Conservation (phyloP, 2,113 vertebrate genomes). For the Halichoeres trimaculatus region DNA sequence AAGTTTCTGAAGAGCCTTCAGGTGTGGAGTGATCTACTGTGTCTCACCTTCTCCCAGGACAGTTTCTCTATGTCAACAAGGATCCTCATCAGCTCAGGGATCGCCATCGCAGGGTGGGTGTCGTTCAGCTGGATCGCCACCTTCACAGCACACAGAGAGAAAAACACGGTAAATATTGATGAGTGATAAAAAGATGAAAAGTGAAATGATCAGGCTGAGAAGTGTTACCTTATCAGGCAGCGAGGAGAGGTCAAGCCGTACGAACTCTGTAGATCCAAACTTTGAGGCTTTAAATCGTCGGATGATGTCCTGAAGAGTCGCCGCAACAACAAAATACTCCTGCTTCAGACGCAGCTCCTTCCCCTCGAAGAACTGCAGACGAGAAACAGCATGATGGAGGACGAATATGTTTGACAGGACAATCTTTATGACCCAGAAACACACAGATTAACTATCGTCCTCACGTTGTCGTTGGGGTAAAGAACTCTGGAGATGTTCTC, state of each 20-base stretch:
- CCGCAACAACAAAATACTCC: conserved; percentile 93
- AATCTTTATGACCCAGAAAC: too few species aligned
- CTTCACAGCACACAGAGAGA: conserved; percentile 67
- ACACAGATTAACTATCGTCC: conserved; percentile 32
- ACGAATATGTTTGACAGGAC: neutral
- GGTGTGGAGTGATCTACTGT: too few species aligned
- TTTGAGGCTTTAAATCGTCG: conserved; percentile 93
- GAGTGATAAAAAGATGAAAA: too few species aligned
- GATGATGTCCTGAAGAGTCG: conserved; percentile 93
- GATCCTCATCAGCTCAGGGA: conserved; percentile 92
- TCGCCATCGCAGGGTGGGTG: conserved; percentile 92
- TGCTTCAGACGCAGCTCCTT: conserved; percentile 94
- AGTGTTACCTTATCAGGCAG: conserved; percentile 88
- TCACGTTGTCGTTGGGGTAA: conserved; percentile 93
- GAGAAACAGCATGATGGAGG: neutral
- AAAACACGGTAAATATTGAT: too few species aligned
- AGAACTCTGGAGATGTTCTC: conserved; percentile 96
- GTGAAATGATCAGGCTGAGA: too few species aligned
- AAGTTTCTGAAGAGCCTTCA: too few species aligned
- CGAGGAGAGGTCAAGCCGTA: conserved; percentile 85
- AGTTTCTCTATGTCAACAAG: conserved; percentile 88
- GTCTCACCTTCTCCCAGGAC: conserved; percentile 85
- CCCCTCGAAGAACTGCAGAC: conserved; percentile 90
- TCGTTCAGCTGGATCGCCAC: conserved; percentile 95
- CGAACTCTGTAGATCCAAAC: conserved; percentile 89